A percentile compares a stretch with the other conserved stretches of the same genome.
These are phyloP conservation scores for Chloroceryle aenea DNA, from an alignment of 2,113 vertebrate genomes.

Conservation along the genomic window DNA sequence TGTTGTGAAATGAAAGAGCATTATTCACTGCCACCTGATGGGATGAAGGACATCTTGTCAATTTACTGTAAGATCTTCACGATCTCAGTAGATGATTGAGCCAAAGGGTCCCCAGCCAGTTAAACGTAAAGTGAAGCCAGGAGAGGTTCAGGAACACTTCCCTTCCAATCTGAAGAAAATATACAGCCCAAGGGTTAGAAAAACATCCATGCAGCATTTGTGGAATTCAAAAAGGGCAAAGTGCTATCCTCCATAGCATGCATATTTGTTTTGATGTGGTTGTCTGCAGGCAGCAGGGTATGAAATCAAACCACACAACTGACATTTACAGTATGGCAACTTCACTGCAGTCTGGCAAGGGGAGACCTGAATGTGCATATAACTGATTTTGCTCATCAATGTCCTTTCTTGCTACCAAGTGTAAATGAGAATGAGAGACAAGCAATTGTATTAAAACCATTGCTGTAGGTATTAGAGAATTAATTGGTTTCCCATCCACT, in stretches of 20 bases:
- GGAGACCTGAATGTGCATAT: background rate
- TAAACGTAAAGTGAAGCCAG: background rate
- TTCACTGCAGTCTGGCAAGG: background rate
- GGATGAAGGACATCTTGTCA: background rate
- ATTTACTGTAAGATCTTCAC: background rate
- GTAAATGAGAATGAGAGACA: background rate
- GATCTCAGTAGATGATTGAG: background rate
- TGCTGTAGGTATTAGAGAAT: background rate
- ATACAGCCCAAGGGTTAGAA: background rate
- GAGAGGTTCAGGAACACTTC: background rate
- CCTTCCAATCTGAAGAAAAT: background rate
- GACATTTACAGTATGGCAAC: background rate
- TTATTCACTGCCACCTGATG: background rate
- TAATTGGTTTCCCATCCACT: background rate
- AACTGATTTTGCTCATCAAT: fast-evolving
- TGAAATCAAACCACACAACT: constrained; percentile 1
- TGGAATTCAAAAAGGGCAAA: background rate
- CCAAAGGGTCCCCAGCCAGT: background rate
- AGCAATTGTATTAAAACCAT: background rate
- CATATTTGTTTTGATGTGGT: constrained; percentile 38
- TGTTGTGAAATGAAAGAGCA: background rate
- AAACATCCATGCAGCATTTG: background rate
- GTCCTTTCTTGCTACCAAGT: background rate
- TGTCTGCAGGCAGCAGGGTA: background rate
- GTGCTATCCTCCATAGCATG: background rate